Conservation (phyloP, 2,888 invertebrate species). For the Harpalus rubripes region DNA sequence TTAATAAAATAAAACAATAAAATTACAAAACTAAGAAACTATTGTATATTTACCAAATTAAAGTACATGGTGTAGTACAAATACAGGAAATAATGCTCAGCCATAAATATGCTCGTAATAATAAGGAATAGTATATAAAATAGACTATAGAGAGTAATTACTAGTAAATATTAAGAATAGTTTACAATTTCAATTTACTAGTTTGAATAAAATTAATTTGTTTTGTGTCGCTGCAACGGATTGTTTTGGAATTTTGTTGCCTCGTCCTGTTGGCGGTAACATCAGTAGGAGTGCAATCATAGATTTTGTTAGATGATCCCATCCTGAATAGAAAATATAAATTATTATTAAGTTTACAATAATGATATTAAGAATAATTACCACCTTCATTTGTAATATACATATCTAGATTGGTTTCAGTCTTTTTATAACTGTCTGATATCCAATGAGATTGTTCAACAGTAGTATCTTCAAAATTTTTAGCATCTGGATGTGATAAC, state of each 20-base stretch:
- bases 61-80: neutral
- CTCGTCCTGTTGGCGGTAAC: slow-evolving; percentile 13
- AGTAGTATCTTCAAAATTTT: slow-evolving; percentile 12
- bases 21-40: neutral
- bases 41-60: neutral
- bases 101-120: neutral
- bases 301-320: slow-evolving; percentile 5
- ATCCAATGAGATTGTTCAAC: neutral
- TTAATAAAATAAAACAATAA: neutral
- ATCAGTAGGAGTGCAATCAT: neutral
- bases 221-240: neutral
- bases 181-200: too few relatives aligned
- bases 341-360: neutral
- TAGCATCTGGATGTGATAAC: neutral
- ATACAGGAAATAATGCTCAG: neutral
- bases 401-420: neutral
- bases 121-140: neutral
- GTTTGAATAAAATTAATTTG: slow-evolving; percentile 17
- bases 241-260: slow-evolving; percentile 11
- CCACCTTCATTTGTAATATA: neutral
- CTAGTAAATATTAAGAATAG: slow-evolving; percentile 14
- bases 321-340: slow-evolving; percentile 9
- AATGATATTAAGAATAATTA: neutral
- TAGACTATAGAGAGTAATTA: too few relatives aligned
- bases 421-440: slow-evolving; percentile 9